Percentiles rank a stretch among this genome's conserved stretches.
Evolutionary conservation across 2,797 vertebrate species (phyloP).

Genomic region (Epinephelus coioides): DNA sequence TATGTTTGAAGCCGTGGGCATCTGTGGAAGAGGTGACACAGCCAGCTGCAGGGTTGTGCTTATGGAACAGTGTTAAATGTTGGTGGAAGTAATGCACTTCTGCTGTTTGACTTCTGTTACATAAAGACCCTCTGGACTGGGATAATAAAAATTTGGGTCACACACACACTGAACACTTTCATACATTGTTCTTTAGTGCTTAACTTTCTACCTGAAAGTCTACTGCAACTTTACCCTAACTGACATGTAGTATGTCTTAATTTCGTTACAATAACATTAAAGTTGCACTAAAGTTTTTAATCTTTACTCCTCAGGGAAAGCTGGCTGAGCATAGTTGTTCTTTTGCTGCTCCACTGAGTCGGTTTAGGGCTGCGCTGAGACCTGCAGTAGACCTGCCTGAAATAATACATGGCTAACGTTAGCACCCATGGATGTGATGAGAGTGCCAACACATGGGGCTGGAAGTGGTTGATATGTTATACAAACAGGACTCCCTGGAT

Average conservation of each 20-base stretch:
- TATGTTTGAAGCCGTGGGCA: neutral
- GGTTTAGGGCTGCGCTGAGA: neutral
- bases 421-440: neutral
- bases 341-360: constrained; percentile 5
- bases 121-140: constrained; percentile 10
- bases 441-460: neutral
- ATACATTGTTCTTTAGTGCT: neutral
- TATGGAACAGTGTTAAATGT: constrained; percentile 42
- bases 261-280: neutral
- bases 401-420: neutral
- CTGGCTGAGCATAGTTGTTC: constrained; percentile 2
- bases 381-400: neutral
- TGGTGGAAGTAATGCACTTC: constrained; percentile 17
- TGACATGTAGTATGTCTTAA: too few species aligned
- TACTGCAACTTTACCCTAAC: neutral
- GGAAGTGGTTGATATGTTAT: neutral
- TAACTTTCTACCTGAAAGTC: neutral
- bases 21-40: neutral
- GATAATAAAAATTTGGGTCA: neutral
- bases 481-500: neutral
- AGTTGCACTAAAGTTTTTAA: neutral
- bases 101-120: constrained; percentile 21
- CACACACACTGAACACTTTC: constrained; percentile 3
- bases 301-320: neutral
- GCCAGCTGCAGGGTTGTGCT: constrained; percentile 9